Evolutionary conservation across 1,140 invertebrate species (phyloP).

Genomic region (Macrotrachela quadricornifera): DNA sequence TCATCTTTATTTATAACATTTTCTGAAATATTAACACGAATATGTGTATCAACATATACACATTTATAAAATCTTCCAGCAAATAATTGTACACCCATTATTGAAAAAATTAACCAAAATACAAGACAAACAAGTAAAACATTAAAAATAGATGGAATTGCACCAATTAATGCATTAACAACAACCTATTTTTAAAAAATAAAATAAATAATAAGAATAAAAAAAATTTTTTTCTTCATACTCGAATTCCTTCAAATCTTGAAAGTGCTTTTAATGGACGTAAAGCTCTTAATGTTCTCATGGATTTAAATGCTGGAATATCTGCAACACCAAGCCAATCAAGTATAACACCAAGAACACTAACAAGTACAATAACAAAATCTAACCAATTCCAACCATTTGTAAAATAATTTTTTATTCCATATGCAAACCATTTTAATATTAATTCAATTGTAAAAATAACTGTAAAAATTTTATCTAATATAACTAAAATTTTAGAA

Average conservation of each 20-base stretch:
- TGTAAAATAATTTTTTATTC: conserved; percentile 87
- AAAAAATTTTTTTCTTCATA: conserved; percentile 36
- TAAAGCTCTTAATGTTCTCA: conserved; percentile 69
- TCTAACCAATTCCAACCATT: conserved; percentile 98
- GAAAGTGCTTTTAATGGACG: conserved; percentile 69
- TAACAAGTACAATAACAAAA: conserved; percentile 93
- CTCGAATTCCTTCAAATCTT: conserved; percentile 83
- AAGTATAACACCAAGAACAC: conserved; percentile 23
- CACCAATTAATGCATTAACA: conserved; percentile 75
- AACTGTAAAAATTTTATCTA: conserved; percentile 91
- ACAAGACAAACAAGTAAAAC: conserved; percentile 67
- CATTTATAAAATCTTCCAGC: conserved; percentile 77
- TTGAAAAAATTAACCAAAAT: conserved; percentile 74
- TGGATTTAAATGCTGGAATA: conserved; percentile 16
- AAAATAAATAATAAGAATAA: neutral
- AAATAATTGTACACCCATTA: conserved; percentile 70
- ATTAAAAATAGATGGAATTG: conserved; percentile 85
- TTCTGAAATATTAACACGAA: conserved; percentile 30
- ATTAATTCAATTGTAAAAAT: conserved; percentile 97
- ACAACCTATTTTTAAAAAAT: conserved; percentile 46
- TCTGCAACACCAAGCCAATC: too few relatives aligned
- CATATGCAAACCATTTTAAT: conserved; percentile 88
- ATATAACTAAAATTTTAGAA: conserved; percentile 71
- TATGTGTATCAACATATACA: conserved; percentile 37
- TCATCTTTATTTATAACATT: conserved; percentile 39